phyloP scores from a whole-genome alignment of 2,888 invertebrate species.

The Steromphala cineraria region DNA sequence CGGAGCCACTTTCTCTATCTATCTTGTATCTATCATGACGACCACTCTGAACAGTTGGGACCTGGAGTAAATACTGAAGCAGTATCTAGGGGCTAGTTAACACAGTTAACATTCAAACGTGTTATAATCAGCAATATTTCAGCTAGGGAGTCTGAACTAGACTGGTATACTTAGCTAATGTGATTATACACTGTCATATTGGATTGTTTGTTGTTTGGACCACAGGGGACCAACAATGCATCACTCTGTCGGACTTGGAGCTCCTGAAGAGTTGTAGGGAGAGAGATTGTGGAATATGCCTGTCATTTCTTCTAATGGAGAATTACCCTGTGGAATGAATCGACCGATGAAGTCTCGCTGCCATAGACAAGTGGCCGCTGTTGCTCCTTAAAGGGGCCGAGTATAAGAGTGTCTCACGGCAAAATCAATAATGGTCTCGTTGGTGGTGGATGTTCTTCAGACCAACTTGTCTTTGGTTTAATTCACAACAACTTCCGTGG shows the following conservation, averaged over 20 bases:
- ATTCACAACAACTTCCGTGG: background rate
- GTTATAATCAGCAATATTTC: background rate
- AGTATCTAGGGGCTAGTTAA: background rate
- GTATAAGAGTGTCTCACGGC: too few relatives aligned
- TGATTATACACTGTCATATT: slow-evolving; percentile 5
- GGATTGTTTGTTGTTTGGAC: background rate
- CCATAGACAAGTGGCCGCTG: background rate
- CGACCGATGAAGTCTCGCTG: background rate
- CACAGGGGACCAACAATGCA: background rate
- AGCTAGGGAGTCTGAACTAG: background rate
- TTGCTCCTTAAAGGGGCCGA: background rate
- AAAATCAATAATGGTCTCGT: too few relatives aligned
- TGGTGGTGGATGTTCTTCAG: too few relatives aligned
- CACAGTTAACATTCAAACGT: background rate
- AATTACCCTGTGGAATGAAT: background rate
- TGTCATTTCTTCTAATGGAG: background rate
- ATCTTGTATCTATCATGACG: too few relatives aligned
- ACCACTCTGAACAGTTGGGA: too few relatives aligned
- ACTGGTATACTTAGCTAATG: background rate
- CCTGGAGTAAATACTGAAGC: background rate
- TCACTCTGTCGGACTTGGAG: background rate
- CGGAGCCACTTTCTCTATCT: too few relatives aligned
- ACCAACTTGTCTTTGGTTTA: background rate
- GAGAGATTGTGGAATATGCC: background rate
- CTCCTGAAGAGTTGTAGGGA: background rate